Percentiles rank a stretch among this genome's conserved stretches.
Evolutionary conservation across 2,797 vertebrate species (phyloP).

Genomic region (Cygnus olor): DNA sequence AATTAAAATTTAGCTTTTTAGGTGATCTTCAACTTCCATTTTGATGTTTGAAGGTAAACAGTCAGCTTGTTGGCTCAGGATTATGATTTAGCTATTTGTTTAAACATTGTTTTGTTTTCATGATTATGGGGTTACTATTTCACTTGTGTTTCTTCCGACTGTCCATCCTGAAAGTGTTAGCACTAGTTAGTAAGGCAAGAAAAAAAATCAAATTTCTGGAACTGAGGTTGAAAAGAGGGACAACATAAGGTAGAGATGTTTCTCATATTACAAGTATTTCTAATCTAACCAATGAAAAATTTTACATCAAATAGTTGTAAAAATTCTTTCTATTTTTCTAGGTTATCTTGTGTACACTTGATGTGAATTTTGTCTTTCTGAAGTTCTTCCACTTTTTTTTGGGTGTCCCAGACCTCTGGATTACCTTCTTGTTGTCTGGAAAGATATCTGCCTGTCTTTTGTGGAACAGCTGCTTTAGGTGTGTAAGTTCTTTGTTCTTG

Average conservation of each 20-base stretch:
- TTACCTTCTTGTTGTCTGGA: not conserved
- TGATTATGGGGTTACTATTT: not conserved
- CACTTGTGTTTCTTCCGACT: not conserved
- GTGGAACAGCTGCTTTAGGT: not conserved
- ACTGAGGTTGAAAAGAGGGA: not conserved
- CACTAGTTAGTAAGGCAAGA: not conserved
- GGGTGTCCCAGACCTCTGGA: not conserved
- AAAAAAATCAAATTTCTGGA: not conserved
- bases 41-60: not conserved
- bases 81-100: not conserved
- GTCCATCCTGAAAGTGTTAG: not conserved
- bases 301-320: not conserved
- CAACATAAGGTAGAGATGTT: not conserved
- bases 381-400: not conserved
- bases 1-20: not conserved
- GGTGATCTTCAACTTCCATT: not conserved
- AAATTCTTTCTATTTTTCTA: not conserved
- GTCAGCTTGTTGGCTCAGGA: not conserved
- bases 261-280: not conserved
- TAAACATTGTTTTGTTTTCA: not conserved
- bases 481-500: not conserved
- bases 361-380: not conserved
- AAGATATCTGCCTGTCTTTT: not conserved
- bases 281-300: not conserved
- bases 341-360: not conserved